Percentiles rank a stretch among this genome's conserved stretches.
These are phyloP conservation scores for Catocala fraxini DNA, from an alignment of 2,888 invertebrate genomes.

Conservation along the genomic window DNA sequence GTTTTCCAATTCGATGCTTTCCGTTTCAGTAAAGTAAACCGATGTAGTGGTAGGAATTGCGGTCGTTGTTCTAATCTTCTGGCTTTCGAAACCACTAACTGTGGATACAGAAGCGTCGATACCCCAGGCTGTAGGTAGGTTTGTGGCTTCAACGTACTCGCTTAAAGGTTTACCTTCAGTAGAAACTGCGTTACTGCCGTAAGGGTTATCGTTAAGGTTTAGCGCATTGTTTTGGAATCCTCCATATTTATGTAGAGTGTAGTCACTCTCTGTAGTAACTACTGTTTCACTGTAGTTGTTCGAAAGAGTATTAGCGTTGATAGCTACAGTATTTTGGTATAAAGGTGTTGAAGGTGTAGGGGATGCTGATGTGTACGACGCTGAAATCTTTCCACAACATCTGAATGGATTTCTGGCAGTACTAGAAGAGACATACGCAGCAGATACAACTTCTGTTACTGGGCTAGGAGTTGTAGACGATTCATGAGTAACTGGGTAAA, in stretches of 20 bases:
- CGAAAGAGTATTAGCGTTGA: slow-evolving; percentile 62
- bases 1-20: slow-evolving; percentile 83
- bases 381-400: slow-evolving; percentile 81
- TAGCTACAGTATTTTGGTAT: slow-evolving; percentile 80
- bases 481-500: slow-evolving; percentile 61
- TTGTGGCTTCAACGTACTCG: slow-evolving; percentile 80
- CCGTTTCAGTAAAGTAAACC: slow-evolving; percentile 77
- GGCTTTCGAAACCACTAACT: slow-evolving; percentile 75
- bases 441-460: slow-evolving; percentile 54
- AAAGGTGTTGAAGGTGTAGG: slow-evolving; percentile 67
- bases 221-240: slow-evolving; percentile 81
- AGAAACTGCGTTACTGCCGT: slow-evolving; percentile 78
- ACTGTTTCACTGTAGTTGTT: slow-evolving; percentile 62
- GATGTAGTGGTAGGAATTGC: slow-evolving; percentile 67
- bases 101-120: slow-evolving; percentile 71
- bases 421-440: slow-evolving; percentile 57
- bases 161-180: slow-evolving; percentile 80
- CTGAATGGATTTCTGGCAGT: slow-evolving; percentile 73
- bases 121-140: slow-evolving; percentile 81
- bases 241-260: slow-evolving; percentile 70
- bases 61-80: slow-evolving; percentile 71
- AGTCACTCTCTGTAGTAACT: slow-evolving; percentile 67
- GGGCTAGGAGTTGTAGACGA: slow-evolving; percentile 62
- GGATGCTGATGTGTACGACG: slow-evolving; percentile 77
- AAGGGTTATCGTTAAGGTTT: slow-evolving; percentile 69